These are phyloP conservation scores for Prochilodus magdalenae DNA, from an alignment of 2,113 vertebrate genomes.

Conservation along the genomic window DNA sequence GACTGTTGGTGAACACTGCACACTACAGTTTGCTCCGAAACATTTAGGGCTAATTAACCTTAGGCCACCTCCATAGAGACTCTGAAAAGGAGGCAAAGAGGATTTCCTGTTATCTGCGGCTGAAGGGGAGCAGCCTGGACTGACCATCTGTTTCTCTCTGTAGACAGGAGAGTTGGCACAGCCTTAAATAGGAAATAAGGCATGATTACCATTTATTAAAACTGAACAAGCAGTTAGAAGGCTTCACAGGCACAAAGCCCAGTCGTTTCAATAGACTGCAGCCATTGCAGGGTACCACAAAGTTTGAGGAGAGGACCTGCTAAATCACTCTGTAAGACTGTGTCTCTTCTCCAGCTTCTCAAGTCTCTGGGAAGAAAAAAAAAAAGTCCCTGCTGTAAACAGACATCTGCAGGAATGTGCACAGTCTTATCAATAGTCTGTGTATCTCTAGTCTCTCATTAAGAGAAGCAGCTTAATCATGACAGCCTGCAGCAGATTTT, in stretches of 20 bases:
- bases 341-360: no score
- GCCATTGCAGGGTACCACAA: background rate
- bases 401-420: background rate
- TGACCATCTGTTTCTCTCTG: conserved; percentile 47
- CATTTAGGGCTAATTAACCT: conserved; percentile 17
- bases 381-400: background rate
- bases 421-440: background rate
- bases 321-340: background rate
- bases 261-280: background rate
- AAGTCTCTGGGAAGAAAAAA: background rate
- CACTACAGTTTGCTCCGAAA: conserved; percentile 8
- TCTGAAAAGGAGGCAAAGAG: conserved; percentile 14
- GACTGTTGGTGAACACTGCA: background rate
- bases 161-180: conserved; percentile 14
- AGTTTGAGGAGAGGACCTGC: background rate
- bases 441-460: background rate
- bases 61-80: conserved; percentile 22
- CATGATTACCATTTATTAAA: conserved; percentile 26
- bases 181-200: conserved; percentile 8
- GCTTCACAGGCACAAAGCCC: background rate
- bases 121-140: conserved; percentile 31
- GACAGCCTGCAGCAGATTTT: background rate
- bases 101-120: conserved; percentile 30
- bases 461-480: background rate
- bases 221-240: background rate